These are phyloP conservation scores for Gibbula magus DNA, from an alignment of 2,888 invertebrate species.

Conservation along the genomic window DNA sequence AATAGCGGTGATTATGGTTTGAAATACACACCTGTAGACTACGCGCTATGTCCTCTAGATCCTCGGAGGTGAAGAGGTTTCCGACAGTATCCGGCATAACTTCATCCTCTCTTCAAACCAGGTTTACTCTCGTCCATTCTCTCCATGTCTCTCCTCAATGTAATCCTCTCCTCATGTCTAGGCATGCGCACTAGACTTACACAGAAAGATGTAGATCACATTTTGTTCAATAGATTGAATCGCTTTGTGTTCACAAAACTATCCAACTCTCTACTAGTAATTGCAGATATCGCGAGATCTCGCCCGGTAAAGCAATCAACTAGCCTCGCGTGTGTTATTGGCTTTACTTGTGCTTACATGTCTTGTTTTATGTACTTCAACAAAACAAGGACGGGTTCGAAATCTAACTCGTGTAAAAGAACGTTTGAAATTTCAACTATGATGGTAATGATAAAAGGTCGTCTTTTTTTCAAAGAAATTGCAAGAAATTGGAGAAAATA, in stretches of 20 bases:
- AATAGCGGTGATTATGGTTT: not conserved
- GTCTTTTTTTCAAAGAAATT: too few species aligned
- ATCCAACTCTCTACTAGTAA: not conserved
- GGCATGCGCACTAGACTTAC: not conserved
- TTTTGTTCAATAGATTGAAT: not conserved
- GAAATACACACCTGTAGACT: not conserved
- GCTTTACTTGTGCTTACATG: not conserved
- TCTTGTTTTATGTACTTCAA: not conserved
- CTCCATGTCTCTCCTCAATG: not conserved
- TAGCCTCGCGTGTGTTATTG: not conserved
- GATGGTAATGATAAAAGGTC: too few species aligned
- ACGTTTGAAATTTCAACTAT: too few species aligned
- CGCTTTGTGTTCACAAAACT: not conserved
- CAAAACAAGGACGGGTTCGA: not conserved
- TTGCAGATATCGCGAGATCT: conserved; percentile 1
- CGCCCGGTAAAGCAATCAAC: not conserved
- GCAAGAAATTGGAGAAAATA: too few species aligned
- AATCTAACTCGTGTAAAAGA: not conserved
- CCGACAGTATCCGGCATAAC: not conserved
- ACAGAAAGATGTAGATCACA: not conserved
- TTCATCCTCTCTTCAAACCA: not conserved
- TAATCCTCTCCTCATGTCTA: not conserved
- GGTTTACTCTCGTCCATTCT: not conserved
- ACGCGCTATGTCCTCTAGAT: not conserved
- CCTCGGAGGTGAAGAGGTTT: not conserved